Evolutionary conservation across 2,888 invertebrate species (phyloP), one percentile per base, ranked within the genome.

Genomic region (Drosophila helvetica): DNA sequence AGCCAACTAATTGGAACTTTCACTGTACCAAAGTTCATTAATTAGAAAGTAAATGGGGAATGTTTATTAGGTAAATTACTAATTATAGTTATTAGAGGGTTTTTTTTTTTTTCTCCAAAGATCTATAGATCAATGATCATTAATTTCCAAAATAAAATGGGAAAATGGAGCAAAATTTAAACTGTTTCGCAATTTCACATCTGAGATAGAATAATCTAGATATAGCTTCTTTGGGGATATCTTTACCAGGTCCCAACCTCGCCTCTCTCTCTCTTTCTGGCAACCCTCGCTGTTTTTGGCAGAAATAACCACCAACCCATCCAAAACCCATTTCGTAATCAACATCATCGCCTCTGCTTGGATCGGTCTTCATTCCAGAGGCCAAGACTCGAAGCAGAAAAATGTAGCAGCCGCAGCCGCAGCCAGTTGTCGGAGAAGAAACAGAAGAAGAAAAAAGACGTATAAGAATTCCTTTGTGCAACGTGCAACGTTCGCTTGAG

Each of bases 381-480:
- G 27, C 27, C 30, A 22, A 59, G n/a, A 48, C 27, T 27, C 8
- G 27, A 8, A 8, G 27, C 7, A 0, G 27, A 27, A 8, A 8
- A 27, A 27, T 27, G 27, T 27, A 8, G 27, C 27, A 8, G 25
- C 7, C 25, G 25, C 22, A 22, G 22, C 5, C n/a, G 22, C 22
- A 22, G 33, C 4, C 33, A 12, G 33, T 38, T n/a, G 27, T 46
- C 18, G 25, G 45, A 27, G 19, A 30, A 33, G 18, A 19, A 52
- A n/a, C n/a, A n/a, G 62, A 74, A 77, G 67, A 64, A 58, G 51
- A 15, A 52, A 71, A 68, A 79, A 79, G 73, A 78, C 67, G 80
- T 75, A 66, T 67, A 83, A 67, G 74, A 77, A 84, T 87, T 86
- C 85, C 87, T 77, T 72, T 70, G 65, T 65, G 77, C 82, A 78